Conservation (phyloP, 2,888 invertebrate genomes). For the Drosophila vallismaia region DNA sequence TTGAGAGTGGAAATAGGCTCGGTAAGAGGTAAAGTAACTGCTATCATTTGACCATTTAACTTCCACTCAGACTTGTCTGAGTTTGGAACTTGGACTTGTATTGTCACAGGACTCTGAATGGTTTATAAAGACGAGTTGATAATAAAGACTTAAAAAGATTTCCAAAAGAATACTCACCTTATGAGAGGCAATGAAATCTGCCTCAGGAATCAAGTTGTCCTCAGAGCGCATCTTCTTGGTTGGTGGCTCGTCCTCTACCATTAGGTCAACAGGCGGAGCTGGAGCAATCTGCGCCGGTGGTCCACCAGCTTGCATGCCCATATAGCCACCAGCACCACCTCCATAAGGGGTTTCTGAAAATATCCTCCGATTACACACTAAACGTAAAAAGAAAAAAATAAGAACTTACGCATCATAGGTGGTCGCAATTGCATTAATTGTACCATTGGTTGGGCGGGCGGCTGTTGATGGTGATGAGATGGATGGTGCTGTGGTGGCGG, state of each 20-base stretch:
- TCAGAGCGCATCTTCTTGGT: constrained; percentile 95
- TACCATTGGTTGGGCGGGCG: constrained; percentile 79
- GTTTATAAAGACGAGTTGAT: no score
- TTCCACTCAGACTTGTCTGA: constrained; percentile 98
- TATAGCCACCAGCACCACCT: constrained; percentile 83
- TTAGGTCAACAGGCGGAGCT: constrained; percentile 85
- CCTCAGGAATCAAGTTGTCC: constrained; percentile 96
- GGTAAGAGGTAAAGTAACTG: constrained; percentile 90
- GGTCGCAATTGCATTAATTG: constrained; percentile 84
- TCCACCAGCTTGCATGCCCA: constrained; percentile 80
- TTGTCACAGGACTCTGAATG: constrained; percentile 88
- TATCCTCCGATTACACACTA: neutral
- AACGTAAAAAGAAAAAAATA: rapidly evolving
- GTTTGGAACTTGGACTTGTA: constrained; percentile 93
- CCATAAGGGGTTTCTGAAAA: constrained; percentile 83
- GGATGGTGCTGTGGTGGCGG: constrained; percentile 51
- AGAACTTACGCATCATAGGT: constrained; percentile 83
- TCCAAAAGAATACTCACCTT: constrained; percentile 81
- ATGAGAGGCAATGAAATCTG: constrained; percentile 89
- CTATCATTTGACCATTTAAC: constrained; percentile 94
- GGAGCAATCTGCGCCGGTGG: constrained; percentile 81
- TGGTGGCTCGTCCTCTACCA: constrained; percentile 92
- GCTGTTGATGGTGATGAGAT: constrained; percentile 44
- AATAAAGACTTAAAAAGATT: neutral
- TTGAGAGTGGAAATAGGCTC: constrained; percentile 95